Evolutionary conservation across 2,113 vertebrate species (phyloP).

Genomic region (Chiloscyllium plagiosum): DNA sequence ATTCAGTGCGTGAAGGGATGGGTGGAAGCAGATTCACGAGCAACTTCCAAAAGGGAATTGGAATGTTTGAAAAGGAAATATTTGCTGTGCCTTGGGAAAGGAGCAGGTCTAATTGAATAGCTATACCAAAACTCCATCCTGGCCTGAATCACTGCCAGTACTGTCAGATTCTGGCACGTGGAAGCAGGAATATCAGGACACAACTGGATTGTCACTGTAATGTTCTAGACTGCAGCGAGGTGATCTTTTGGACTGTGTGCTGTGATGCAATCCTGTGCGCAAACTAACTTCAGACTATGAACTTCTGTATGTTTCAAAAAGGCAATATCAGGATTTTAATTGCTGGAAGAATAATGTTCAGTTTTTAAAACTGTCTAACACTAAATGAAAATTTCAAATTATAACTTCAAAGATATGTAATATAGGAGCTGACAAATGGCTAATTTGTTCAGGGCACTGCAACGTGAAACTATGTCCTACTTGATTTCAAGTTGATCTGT

Average conservation of each 20-base stretch:
- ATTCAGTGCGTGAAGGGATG: neutral
- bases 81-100: neutral
- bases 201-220: neutral
- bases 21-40: neutral
- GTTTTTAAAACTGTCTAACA: neutral
- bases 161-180: neutral
- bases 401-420: neutral
- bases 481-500: neutral
- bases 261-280: neutral
- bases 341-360: neutral
- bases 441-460: neutral
- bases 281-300: conserved; percentile 16
- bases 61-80: neutral
- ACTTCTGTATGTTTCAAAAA: neutral
- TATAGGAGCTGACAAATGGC: neutral
- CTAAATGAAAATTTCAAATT: neutral
- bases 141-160: neutral
- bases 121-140: neutral
- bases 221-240: neutral
- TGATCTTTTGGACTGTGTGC: neutral
- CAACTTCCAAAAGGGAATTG: neutral
- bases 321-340: neutral
- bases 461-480: too few species aligned
- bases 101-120: neutral
- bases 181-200: neutral